A percentile compares a stretch with the other conserved stretches of the same genome.
phyloP scores from a whole-genome alignment of 2,113 vertebrate species.

The Petaurus breviceps region DNA sequence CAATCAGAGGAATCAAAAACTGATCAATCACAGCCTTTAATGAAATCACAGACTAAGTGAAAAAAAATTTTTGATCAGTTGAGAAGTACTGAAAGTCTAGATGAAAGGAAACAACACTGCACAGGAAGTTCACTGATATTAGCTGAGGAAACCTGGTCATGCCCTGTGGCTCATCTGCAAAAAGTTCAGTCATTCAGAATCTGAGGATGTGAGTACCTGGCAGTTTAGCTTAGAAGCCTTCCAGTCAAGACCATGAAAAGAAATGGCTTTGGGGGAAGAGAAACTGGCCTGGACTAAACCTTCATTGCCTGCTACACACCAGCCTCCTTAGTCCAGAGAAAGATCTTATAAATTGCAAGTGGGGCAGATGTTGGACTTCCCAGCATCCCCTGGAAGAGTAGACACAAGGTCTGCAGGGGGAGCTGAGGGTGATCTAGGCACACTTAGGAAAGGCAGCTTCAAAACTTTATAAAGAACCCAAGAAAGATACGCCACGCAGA shows the following conservation, averaged over 20 bases:
- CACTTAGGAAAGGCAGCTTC: too few species aligned
- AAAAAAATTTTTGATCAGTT: background rate
- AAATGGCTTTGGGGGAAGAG: too few species aligned
- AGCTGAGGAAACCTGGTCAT: background rate
- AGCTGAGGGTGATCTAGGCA: background rate
- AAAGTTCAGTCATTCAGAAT: background rate
- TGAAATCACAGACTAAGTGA: background rate
- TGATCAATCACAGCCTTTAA: background rate
- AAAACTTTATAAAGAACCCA: too few species aligned
- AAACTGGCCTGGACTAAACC: background rate
- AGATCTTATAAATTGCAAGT: background rate
- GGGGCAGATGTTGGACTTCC: background rate
- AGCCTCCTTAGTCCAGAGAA: background rate
- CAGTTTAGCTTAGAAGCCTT: background rate
- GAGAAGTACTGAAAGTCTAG: background rate
- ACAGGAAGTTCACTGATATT: background rate
- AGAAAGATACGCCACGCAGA: too few species aligned
- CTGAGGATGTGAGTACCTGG: background rate
- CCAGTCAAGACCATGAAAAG: background rate
- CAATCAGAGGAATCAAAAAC: background rate
- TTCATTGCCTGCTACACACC: background rate
- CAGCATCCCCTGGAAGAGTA: background rate
- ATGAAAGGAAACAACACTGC: background rate
- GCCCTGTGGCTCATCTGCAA: background rate
- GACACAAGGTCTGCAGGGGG: background rate